A percentile compares a stretch with the other conserved stretches of the same genome.
These are phyloP conservation scores for Sclerurus mexicanus DNA, from an alignment of 2,113 vertebrate genomes.

Conservation along the genomic window DNA sequence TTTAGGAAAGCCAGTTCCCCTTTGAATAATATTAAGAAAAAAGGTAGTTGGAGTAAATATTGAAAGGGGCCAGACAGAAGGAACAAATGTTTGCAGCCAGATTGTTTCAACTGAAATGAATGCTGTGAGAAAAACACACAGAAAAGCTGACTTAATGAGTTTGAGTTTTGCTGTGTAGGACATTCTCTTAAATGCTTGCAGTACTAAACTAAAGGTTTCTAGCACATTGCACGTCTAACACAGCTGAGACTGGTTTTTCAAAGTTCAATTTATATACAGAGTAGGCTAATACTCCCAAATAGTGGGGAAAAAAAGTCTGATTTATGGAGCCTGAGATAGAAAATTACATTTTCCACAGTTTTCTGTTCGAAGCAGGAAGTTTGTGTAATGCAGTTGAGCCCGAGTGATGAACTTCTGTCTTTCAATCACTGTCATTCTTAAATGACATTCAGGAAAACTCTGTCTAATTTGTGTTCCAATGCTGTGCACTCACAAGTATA, in stretches of 20 bases:
- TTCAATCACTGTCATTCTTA: neutral
- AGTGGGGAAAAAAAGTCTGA: neutral
- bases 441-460: neutral
- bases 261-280: neutral
- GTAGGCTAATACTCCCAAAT: neutral
- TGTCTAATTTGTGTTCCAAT: neutral
- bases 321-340: neutral
- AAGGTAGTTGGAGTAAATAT: neutral
- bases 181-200: neutral
- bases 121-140: neutral
- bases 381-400: neutral
- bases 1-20: neutral
- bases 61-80: neutral
- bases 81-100: neutral
- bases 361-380: neutral
- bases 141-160: neutral
- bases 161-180: neutral
- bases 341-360: neutral
- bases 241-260: neutral
- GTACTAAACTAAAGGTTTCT: neutral
- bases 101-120: neutral
- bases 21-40: neutral
- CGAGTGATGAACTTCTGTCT: neutral
- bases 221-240: neutral
- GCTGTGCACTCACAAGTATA: neutral